phyloP scores from a whole-genome alignment of 2,888 invertebrate species.

The Sclerodermus sp. region DNA sequence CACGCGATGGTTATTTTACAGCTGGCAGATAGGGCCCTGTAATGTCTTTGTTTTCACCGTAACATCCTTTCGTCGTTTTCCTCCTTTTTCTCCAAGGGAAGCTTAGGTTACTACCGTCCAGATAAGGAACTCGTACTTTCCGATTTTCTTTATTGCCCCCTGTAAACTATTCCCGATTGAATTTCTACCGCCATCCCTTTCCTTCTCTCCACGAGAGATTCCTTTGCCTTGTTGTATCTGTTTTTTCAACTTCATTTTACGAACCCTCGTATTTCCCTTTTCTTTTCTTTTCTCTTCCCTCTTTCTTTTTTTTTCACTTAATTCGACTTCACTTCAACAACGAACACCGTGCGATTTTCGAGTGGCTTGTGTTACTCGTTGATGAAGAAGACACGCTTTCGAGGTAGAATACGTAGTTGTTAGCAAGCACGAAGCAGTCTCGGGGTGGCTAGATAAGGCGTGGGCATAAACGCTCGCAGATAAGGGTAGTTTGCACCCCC shows the following conservation, averaged over 20 bases:
- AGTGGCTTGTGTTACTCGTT: conserved; percentile 3
- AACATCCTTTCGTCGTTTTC: conserved; percentile 25
- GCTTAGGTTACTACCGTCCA: not conserved
- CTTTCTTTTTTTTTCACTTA: too few relatives aligned
- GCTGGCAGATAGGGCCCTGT: conserved; percentile 49
- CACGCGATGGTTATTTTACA: conserved; percentile 57
- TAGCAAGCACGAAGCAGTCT: conserved; percentile 40
- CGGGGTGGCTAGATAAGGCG: conserved; percentile 48
- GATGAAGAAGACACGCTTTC: conserved; percentile 32
- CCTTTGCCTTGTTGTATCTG: too few relatives aligned
- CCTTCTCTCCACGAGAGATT: not conserved
- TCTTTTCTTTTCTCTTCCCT: too few relatives aligned
- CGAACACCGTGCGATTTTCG: too few relatives aligned
- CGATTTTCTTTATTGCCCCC: conserved; percentile 28
- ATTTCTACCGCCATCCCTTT: not conserved
- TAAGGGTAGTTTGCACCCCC: conserved; percentile 57
- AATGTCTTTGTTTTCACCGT: conserved; percentile 57
- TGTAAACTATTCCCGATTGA: not conserved
- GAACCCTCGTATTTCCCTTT: too few relatives aligned
- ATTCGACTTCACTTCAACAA: too few relatives aligned
- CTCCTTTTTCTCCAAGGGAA: not conserved
- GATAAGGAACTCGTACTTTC: conserved; percentile 32
- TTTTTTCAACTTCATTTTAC: too few relatives aligned
- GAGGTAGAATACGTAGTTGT: conserved; percentile 40
- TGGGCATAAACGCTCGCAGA: conserved; percentile 55